Evolutionary conservation across 2,113 vertebrate species (phyloP).

Genomic region (Heterotilapia buettikoferi): DNA sequence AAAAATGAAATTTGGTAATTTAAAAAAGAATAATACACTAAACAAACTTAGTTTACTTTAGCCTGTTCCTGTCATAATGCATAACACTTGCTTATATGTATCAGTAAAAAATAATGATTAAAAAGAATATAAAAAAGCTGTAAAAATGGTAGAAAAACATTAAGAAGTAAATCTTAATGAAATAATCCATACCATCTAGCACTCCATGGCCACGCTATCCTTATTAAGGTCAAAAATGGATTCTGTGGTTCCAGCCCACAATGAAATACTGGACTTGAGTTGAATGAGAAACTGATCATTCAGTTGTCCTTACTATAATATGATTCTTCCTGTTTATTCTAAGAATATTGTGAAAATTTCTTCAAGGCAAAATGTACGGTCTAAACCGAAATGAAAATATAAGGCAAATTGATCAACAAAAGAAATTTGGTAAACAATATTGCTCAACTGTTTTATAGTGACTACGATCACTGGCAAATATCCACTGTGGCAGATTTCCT

Average conservation of each 20-base stretch:
- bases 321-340: conserved; percentile 5
- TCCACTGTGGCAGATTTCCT: conserved; percentile 23
- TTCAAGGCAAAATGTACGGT: conserved; percentile 25
- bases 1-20: conserved; percentile 17
- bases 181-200: conserved; percentile 29
- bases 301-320: conserved; percentile 33
- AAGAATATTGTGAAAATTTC: conserved; percentile 16
- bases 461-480: conserved; percentile 23
- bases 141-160: conserved; percentile 64
- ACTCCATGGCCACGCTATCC: conserved; percentile 25
- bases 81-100: conserved; percentile 15
- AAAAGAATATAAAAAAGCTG: conserved; percentile 63
- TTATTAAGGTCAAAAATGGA: conserved; percentile 14
- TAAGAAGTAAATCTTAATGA: conserved; percentile 41
- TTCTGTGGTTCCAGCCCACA: conserved; percentile 69
- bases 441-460: not conserved
- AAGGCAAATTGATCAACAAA: conserved; percentile 41
- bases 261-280: conserved; percentile 59
- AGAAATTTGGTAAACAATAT: conserved; percentile 6
- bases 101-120: conserved; percentile 53
- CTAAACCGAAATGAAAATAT: conserved; percentile 18
- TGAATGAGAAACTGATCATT: conserved; percentile 32
- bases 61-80: conserved; percentile 13
- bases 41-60: conserved; percentile 46
- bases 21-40: conserved; percentile 16